Percentiles rank a stretch among this genome's conserved stretches.
Evolutionary conservation across 2,797 vertebrate genomes (phyloP).

Genomic region (Valencia hispanica): DNA sequence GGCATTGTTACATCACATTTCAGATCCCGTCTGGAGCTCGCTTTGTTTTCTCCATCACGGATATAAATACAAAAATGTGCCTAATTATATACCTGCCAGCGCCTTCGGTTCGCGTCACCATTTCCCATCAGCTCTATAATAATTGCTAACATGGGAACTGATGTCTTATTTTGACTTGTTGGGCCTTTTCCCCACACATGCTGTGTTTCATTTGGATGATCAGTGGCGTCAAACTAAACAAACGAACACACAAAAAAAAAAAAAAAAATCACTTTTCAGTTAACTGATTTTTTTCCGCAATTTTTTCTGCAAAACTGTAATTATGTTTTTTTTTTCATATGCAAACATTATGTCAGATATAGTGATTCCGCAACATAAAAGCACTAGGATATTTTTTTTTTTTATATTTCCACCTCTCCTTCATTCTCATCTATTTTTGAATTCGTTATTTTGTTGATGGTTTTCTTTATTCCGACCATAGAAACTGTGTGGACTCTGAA

Average conservation of each 20-base stretch:
- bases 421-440: slow-evolving; percentile 67
- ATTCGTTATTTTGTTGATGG: slow-evolving; percentile 66
- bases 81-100: slow-evolving; percentile 92
- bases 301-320: slow-evolving; percentile 45
- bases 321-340: slow-evolving; percentile 40
- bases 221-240: slow-evolving; percentile 29
- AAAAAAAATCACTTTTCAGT: slow-evolving; percentile 43
- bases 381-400: slow-evolving; percentile 63
- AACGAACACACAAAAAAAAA: slow-evolving; percentile 33
- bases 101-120: slow-evolving; percentile 88
- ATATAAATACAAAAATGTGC: slow-evolving; percentile 92
- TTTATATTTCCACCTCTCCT: slow-evolving; percentile 42
- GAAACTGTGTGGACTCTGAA: slow-evolving; percentile 83
- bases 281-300: slow-evolving; percentile 60
- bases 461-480: slow-evolving; percentile 77
- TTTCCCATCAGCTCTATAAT: slow-evolving; percentile 84
- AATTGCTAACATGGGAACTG: slow-evolving; percentile 69
- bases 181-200: slow-evolving; percentile 11
- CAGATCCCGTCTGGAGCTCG: slow-evolving; percentile 68
- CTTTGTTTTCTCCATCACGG: slow-evolving; percentile 76
- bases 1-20: slow-evolving; percentile 69
- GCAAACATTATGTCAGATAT: slow-evolving; percentile 58
- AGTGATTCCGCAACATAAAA: slow-evolving; percentile 61
- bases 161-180: slow-evolving; percentile 57
- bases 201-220: slow-evolving; percentile 32